Evolutionary conservation across 2,888 invertebrate genomes (phyloP), one percentile per base, ranked within the genome.

Genomic region (Stenotaenia linearis): DNA sequence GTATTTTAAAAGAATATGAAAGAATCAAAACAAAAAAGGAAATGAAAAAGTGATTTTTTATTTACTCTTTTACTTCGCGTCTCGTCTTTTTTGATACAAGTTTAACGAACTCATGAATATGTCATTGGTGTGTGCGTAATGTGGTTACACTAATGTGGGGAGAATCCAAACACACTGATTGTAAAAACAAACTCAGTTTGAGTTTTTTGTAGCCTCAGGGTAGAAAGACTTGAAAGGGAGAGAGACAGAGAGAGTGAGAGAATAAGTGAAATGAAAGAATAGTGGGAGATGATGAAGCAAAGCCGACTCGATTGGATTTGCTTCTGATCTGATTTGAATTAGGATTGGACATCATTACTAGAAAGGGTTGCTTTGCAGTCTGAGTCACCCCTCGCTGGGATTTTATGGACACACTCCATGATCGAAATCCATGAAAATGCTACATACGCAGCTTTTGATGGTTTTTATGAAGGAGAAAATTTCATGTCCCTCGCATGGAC

Each of bases 261-360:
- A 69, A n/a, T 1, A 28, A 28, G 28, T 28, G 69, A 69, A 69
- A 69, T 23, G 69, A 69, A 69, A 69, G 69, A 69, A 69, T 69
- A 69, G 25, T n/a, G 25, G 15, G 69, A 69, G 69, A 69, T 69
- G 69, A 69, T 69, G 69, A 69, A 69, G 69, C 69, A 69, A 69
- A 69, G 69, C 69, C 69, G 69, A 69, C 25, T 69, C 69, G 69
- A 69, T 69, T 69, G 69, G 69, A 69, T 69, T 69, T 69, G 69
- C 28, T 25, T 69, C 69, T 69, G 69, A 69, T 69, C 69, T 69
- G 69, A 69, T 69, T 69, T 69, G 69, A 69, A 69, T 69, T 69
- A 69, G 69, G 69, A 28, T 69, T 69, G 69, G 69, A 69, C 69
- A 69, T 69, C 69, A 69, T 69, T 28, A 69, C 15, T 28, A 69